phyloP scores from a whole-genome alignment of 2,888 invertebrate species.

The Caenorhabditis auriculariae region DNA sequence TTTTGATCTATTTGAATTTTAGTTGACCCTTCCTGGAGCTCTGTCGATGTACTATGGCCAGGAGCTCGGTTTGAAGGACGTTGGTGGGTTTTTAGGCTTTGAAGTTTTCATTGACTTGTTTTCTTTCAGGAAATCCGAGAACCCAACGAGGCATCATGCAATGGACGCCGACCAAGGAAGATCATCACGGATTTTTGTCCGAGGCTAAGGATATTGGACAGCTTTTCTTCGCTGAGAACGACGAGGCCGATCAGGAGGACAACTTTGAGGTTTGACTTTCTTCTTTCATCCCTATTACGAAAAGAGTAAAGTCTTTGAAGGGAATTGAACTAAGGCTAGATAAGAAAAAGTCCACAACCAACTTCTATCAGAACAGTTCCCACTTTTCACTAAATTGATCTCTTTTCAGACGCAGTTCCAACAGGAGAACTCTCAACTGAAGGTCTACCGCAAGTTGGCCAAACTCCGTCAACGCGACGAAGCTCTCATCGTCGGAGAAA shows the following conservation, averaged over 20 bases:
- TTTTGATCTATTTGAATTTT: neutral
- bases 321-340: no score
- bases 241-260: conserved; percentile 19
- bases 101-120: neutral
- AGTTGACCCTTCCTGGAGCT: conserved; percentile 47
- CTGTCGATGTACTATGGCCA: conserved; percentile 48
- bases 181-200: conserved; percentile 38
- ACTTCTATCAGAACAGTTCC: no score
- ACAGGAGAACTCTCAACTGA: conserved; percentile 33
- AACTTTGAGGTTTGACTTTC: conserved; percentile 35
- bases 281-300: neutral
- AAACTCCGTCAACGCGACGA: conserved; percentile 50
- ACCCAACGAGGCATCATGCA: conserved; percentile 38
- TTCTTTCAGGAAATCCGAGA: neutral
- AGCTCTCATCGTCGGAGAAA: conserved; percentile 40
- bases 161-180: conserved; percentile 26
- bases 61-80: conserved; percentile 31
- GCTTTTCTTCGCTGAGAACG: conserved; percentile 40
- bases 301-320: neutral
- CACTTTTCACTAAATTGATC: no score
- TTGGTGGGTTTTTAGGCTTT: neutral
- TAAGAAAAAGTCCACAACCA: no score
- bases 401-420: conserved; percentile 36
- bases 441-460: conserved; percentile 47
- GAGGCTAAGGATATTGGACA: conserved; percentile 4